Conservation (phyloP, 2,888 invertebrate species). For the Tetragonula carbonaria region DNA sequence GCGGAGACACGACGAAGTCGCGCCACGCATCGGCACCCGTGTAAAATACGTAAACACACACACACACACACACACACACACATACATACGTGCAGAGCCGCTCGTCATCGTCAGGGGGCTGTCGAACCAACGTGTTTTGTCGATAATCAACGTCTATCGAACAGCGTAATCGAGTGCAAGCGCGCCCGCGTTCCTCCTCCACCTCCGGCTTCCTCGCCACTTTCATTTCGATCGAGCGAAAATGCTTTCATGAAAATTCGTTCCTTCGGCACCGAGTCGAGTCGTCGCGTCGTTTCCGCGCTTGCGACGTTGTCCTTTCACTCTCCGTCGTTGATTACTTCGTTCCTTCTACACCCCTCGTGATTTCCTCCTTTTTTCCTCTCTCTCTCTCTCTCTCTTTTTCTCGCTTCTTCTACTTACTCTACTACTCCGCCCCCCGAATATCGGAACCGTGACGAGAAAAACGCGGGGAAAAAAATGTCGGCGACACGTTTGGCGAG, state of each 20-base stretch:
- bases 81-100: slow-evolving; percentile 33
- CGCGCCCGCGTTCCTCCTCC: slow-evolving; percentile 54
- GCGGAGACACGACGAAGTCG: slow-evolving; percentile 38
- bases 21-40: slow-evolving; percentile 52
- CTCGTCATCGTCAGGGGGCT: slow-evolving; percentile 72
- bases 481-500: slow-evolving; percentile 9
- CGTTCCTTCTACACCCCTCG: slow-evolving; percentile 42
- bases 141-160: slow-evolving; percentile 74
- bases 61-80: background rate
- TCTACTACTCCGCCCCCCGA: slow-evolving; percentile 4
- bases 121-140: slow-evolving; percentile 74
- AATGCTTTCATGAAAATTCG: slow-evolving; percentile 68
- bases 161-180: slow-evolving; percentile 73
- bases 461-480: slow-evolving; percentile 22
- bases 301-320: slow-evolving; percentile 59
- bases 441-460: slow-evolving; percentile 27
- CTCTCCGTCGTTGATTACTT: slow-evolving; percentile 66
- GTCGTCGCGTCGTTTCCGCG: slow-evolving; percentile 54
- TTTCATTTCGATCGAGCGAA: slow-evolving; percentile 65
- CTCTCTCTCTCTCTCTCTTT: too few species aligned
- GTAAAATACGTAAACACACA: slow-evolving; percentile 47
- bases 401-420: background rate
- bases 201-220: slow-evolving; percentile 50
- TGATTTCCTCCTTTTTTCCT: slow-evolving; percentile 16
- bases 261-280: slow-evolving; percentile 50